These are phyloP conservation scores for Aix galericulata DNA, from an alignment of 2,113 vertebrate species.

Conservation along the genomic window DNA sequence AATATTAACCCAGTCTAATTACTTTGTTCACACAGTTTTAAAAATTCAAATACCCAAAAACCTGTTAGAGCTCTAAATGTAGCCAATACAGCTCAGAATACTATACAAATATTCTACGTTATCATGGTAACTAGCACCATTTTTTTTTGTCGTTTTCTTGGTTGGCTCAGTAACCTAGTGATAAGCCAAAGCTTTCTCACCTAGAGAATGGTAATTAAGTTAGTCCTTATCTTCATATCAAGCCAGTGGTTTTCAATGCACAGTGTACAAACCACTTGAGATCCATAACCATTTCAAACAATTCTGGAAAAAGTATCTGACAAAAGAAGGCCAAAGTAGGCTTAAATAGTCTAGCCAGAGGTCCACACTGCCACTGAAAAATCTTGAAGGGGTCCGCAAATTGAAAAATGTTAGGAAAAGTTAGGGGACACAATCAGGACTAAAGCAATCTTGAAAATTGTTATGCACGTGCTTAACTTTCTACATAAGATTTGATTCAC, in stretches of 20 bases:
- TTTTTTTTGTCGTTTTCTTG: not conserved
- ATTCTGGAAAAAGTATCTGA: constrained; percentile 35
- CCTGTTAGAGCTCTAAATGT: not conserved
- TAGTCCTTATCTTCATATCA: constrained; percentile 30
- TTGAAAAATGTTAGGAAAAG: constrained; percentile 24
- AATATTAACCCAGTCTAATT: not conserved
- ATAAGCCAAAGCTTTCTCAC: constrained; percentile 20
- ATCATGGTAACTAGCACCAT: not conserved
- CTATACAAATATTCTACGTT: not conserved
- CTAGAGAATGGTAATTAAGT: constrained; percentile 24
- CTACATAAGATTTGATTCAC: not conserved
- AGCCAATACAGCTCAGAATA: not conserved
- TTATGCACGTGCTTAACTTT: not conserved
- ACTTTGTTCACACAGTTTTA: not conserved
- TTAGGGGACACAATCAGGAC: not conserved
- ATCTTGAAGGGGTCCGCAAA: constrained; percentile 32
- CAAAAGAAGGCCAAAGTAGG: constrained; percentile 43
- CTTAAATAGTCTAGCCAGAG: constrained; percentile 39
- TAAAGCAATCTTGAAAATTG: not conserved
- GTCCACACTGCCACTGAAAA: constrained; percentile 44
- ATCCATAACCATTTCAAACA: constrained; percentile 20
- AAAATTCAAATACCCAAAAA: not conserved
- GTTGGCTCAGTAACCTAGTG: not conserved
- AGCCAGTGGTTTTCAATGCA: constrained; percentile 38
- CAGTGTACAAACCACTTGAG: constrained; percentile 41